Conservation (phyloP, 2,113 vertebrate genomes). For the Felis catus region F.catus_Fca126_mat1.0 CM031424.1:30897001-30897500, state of each 20-base stretch:
- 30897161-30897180: neutral
- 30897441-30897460: neutral
- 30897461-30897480: neutral
- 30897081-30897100: neutral
- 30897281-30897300: neutral
- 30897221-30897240: neutral
- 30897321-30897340: neutral
- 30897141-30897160: no score
- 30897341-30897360: neutral
- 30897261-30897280: neutral
- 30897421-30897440: neutral
- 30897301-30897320: neutral
- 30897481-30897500: neutral
- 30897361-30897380: neutral
- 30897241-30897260: neutral
- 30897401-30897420: neutral
- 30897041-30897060: neutral
- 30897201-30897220: neutral
- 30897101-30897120: neutral
- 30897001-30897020: neutral
- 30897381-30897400: neutral
- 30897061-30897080: neutral
- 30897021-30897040: neutral
- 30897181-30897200: neutral
- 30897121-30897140: neutral